Conservation (phyloP, 2,797 vertebrate species). For the Sebastes wilsoni region DNA sequence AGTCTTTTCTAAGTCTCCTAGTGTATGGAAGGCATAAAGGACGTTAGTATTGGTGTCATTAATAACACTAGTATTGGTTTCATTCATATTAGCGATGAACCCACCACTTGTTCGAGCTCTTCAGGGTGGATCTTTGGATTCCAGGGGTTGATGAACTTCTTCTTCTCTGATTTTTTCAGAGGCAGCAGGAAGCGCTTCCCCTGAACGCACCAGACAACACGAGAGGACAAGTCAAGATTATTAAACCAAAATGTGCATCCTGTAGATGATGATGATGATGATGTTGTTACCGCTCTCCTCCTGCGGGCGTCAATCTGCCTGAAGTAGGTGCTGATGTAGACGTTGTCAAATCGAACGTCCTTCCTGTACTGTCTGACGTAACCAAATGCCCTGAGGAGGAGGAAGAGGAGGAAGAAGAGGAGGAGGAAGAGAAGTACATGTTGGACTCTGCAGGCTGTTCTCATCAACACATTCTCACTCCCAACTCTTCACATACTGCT, state of each 20-base stretch:
- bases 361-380: conserved; percentile 81
- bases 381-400: conserved; percentile 78
- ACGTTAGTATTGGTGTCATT: no score
- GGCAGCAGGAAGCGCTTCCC: conserved; percentile 84
- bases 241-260: neutral
- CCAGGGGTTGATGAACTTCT: conserved; percentile 76
- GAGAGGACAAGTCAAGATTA: neutral
- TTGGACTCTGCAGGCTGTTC: no score
- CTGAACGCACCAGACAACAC: conserved; percentile 23
- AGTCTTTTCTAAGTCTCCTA: no score
- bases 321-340: conserved; percentile 91
- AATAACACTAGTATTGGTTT: no score
- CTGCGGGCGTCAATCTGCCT: conserved; percentile 85
- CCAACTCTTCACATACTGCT: no score
- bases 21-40: no score
- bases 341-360: conserved; percentile 88
- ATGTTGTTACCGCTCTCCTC: conserved; percentile 61
- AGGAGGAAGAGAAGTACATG: neutral
- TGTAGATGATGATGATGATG: neutral
- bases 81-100: neutral
- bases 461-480: no score
- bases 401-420: neutral
- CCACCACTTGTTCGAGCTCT: conserved; percentile 70
- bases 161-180: conserved; percentile 75
- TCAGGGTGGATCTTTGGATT: conserved; percentile 66